Evolutionary conservation across 2,797 vertebrate species (phyloP), one percentile per base, ranked within the genome.

Genomic region (Heliangelus exortis): DNA sequence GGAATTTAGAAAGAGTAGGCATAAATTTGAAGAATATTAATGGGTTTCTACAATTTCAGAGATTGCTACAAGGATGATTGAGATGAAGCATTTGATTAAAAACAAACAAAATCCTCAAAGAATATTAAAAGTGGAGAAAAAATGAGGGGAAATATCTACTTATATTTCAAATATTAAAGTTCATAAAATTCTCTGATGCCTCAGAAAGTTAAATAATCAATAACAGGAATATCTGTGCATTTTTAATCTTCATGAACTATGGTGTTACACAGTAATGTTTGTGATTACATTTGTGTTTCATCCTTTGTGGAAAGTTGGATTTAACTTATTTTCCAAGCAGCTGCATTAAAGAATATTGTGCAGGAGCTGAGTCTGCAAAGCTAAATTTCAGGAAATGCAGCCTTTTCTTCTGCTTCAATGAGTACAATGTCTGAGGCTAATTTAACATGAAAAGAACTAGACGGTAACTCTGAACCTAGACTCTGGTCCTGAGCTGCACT

Each of bases 381-480:
- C 14, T 59, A 67, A 62, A 62, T 57, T 65, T 68, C 55, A 94
- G 81, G 34, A 93, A 95, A 85, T 17, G 28, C 31, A 41, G 74
- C 55, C 12, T 57, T 92, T 87, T 91, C 63, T 84, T 96, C 90
- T 67, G 12, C 72, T 88, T 96, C 79, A 86, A 23, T 67, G 55
- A 84, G 89, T 63, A 28, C 21, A 91, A 25, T 41, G 17, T 74
- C 69, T 90, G 72, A 95, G 82, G 59, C 34, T 89, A 82, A 83
- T 75, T 87, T 88, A 72, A 68, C 57, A 45, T 28, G 39, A 74
- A 77, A 92, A 51, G 34, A 73, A 36, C 9, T 34, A 63, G 17
- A 28, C 73, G 54, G 14, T 22, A 75, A 73, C 12, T 91, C 59
- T 54, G 48, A 84, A 88, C 68, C 9, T 22, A 84, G 16, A 65